Percentiles rank a stretch among this genome's conserved stretches.
These are phyloP conservation scores for Cynopterus brachyotis DNA, from an alignment of 2,113 vertebrate genomes.

Conservation along the genomic window DNA sequence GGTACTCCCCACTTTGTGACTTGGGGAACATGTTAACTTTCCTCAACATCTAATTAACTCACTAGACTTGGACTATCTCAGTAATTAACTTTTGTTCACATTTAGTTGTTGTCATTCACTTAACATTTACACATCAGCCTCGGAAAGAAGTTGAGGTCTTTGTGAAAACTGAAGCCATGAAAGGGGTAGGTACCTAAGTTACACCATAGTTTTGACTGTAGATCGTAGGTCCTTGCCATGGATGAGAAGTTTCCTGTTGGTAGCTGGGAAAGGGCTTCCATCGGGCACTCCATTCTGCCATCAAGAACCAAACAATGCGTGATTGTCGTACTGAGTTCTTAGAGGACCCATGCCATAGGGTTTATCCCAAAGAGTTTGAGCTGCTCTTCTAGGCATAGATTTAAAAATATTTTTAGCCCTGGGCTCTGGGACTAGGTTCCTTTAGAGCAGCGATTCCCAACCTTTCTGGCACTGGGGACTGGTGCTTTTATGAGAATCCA, in stretches of 20 bases:
- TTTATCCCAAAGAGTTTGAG: background rate
- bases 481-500: too few relatives aligned
- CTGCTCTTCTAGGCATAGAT: background rate
- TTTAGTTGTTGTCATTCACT: constrained; percentile 67
- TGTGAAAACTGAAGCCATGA: constrained; percentile 25
- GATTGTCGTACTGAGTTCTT: background rate
- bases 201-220: background rate
- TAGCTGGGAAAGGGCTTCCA: background rate
- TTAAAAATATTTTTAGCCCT: background rate
- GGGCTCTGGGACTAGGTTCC: background rate
- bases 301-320: background rate
- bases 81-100: constrained; percentile 80
- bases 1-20: constrained; percentile 55
- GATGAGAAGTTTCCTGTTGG: background rate
- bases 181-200: background rate
- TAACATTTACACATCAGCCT: constrained; percentile 62
- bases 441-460: background rate
- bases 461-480: too few relatives aligned
- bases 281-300: background rate
- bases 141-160: constrained; percentile 47
- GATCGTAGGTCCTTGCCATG: background rate
- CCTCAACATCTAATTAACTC: constrained; percentile 80
- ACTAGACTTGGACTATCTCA: constrained; percentile 69
- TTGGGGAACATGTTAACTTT: constrained; percentile 67
- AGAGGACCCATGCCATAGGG: background rate